Percentiles rank a stretch among this genome's conserved stretches.
Evolutionary conservation across 2,888 invertebrate genomes (phyloP).

Genomic region (Lochmaea capreae): DNA sequence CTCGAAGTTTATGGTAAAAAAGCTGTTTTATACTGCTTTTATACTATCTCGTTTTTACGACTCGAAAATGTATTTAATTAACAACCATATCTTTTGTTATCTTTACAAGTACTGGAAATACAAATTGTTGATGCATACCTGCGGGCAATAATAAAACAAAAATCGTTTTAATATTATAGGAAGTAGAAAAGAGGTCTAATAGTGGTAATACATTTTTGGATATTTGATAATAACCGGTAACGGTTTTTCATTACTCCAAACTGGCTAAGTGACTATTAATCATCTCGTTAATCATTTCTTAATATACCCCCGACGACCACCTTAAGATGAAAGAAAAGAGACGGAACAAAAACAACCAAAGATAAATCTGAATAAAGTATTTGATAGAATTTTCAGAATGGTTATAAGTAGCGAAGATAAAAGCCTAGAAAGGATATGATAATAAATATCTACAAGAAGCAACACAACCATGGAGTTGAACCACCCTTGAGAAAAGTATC

Average conservation of each 20-base stretch:
- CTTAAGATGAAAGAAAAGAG: neutral
- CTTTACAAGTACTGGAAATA: constrained; percentile 39
- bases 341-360: neutral
- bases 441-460: too few species aligned
- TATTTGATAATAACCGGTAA: constrained; percentile 6
- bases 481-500: too few species aligned
- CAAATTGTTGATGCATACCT: constrained; percentile 18
- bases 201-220: constrained; percentile 1
- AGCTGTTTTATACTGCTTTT: constrained; percentile 45
- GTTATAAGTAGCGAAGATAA: too few species aligned
- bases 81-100: constrained; percentile 48
- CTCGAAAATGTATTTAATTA: constrained; percentile 46
- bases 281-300: neutral
- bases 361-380: neutral
- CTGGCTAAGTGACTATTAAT: neutral
- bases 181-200: constrained; percentile 12
- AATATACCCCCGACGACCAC: neutral
- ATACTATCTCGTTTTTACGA: constrained; percentile 46
- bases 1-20: constrained; percentile 48
- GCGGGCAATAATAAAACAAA: constrained; percentile 15
- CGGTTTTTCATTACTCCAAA: neutral
- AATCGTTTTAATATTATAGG: constrained; percentile 13
- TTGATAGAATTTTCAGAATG: too few species aligned
- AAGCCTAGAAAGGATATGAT: too few species aligned
- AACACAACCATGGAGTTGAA: too few species aligned